Evolutionary conservation across 2,888 invertebrate genomes (phyloP).

Genomic region (Cataglyphis altisquamis): DNA sequence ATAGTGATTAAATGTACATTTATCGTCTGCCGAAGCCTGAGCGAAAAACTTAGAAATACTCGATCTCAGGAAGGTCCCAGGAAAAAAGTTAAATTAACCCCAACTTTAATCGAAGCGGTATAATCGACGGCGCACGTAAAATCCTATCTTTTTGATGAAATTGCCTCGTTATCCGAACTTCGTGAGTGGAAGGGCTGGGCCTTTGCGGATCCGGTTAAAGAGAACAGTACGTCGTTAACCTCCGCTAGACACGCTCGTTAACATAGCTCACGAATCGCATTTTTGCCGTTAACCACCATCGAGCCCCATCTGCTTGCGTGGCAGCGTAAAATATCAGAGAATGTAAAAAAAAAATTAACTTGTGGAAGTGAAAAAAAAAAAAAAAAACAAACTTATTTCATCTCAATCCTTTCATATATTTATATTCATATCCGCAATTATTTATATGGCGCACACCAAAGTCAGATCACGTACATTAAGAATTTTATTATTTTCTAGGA

Average conservation of each 20-base stretch:
- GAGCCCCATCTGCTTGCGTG: background rate
- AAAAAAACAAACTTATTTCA: too few relatives aligned
- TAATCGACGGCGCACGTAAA: constrained; percentile 43
- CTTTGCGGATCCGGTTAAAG: constrained; percentile 41
- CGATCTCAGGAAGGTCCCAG: constrained; percentile 19
- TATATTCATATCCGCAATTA: background rate
- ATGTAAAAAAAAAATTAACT: background rate
- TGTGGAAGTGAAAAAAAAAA: background rate
- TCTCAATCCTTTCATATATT: background rate
- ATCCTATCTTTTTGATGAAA: constrained; percentile 50
- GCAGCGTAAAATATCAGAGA: background rate
- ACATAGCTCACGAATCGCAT: constrained; percentile 31
- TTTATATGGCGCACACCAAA: background rate
- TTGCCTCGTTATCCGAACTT: constrained; percentile 52
- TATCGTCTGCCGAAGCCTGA: constrained; percentile 42
- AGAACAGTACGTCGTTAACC: constrained; percentile 46
- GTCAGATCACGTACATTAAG: background rate
- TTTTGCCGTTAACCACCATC: constrained; percentile 23
- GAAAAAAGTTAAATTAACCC: constrained; percentile 64
- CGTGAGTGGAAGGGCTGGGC: constrained; percentile 12
- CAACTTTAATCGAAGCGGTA: constrained; percentile 60
- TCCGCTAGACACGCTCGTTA: constrained; percentile 48
- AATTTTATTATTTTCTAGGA: constrained; percentile 19
- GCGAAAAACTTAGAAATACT: constrained; percentile 46
- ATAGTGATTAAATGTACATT: constrained; percentile 53